Evolutionary conservation across 23 tunicate species (phyloP), one percentile per base, ranked within the genome.

Genomic region (Styela plicata): DNA sequence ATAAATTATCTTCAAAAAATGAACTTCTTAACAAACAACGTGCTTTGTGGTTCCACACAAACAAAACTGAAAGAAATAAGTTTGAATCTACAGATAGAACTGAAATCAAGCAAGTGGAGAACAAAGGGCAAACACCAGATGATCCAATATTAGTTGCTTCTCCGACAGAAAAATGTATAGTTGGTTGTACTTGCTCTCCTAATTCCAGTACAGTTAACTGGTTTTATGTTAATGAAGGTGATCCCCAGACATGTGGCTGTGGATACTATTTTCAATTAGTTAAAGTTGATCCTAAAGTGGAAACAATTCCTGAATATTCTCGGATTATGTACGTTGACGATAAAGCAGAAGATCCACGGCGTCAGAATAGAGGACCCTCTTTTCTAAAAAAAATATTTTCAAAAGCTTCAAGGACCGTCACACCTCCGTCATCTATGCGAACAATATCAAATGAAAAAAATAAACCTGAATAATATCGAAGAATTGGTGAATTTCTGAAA

Each of bases 181-280:
- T 93, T 61, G 98, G 98, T 16, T 93, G 98, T 52, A 57, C 76
- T 30, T 93, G 98, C 63, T 25, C 69, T 5, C 34, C 78, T 7
- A 82, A 88, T 10, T 71, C 70, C 3, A 87, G 84, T 3, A 85
- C 87, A 2, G 62, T 93, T 63, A 88, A 93, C 33, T 93, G 98
- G 98, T 93, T 93, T 91, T 93, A 79, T 78, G 82, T 93, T 30
- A 85, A 84, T 26, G 98, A 88, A 62, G 98, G 98, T 3, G 85
- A 86, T 16, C 77, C 98, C 19, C 98, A 88, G 52, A 78, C 82
- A 7, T 93, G 98, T 74, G 86, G 84, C 73, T 93, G 98, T 63
- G 93, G 93, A 10, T 77, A 63, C 69, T 88, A 80, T 77, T 93
- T 93, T 63, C 75, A 88, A 78, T 77, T 93, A 34, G 89, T 84